Evolutionary conservation across 2,797 vertebrate species (phyloP), one percentile per base, ranked within the genome.

Genomic region (Nannoperca obscura): DNA sequence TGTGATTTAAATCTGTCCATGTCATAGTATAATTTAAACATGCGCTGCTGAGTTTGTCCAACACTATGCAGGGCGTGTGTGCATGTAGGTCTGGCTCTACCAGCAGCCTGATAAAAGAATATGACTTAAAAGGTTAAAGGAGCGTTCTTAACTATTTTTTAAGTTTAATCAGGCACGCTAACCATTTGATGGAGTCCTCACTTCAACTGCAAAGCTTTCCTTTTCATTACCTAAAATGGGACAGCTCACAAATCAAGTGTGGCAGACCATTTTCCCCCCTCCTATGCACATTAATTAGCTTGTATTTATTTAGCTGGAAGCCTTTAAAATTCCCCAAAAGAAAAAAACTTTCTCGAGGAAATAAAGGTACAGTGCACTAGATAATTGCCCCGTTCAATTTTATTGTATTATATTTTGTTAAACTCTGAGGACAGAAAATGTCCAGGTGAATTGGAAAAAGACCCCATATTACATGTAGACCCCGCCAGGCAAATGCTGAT

Each of bases 271-370:
- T 93, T 90, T 82, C 88, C 80, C 71, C 55, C 68, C 70, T 74
- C 70, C 68, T 80, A 72, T 83, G 87, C 88, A 88, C 87, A 91
- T 93, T 95, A 92, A 94, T 94, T 93, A 91, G 82, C 70, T 81
- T 82, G 44, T 95, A 90, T 94, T 94, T 94, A 87, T 92, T 92
- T 94, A 95, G 94, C 93, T 94, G 93, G 84, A 85, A 92, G 75
- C 82, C 71, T 91, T 94, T 92, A 89, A 84, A 85, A 85, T 90
- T 92, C 85, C 36, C 78, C 76, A 55, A 72, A 30, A 90, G 38
- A 81, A 64, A 84, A 42, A 78, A 40, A 10, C 3, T 10, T 38
- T 1, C 27, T 59, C 14, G 13, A 13, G 50, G 74, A 64, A 76
- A 68, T 49, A 27, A 64, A 67, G n/a, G 63, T 64, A 75, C 62